Base-by-base conservation (phyloP, 2,888 invertebrate genomes). In the Perizoma flavofasciatum region DNA sequence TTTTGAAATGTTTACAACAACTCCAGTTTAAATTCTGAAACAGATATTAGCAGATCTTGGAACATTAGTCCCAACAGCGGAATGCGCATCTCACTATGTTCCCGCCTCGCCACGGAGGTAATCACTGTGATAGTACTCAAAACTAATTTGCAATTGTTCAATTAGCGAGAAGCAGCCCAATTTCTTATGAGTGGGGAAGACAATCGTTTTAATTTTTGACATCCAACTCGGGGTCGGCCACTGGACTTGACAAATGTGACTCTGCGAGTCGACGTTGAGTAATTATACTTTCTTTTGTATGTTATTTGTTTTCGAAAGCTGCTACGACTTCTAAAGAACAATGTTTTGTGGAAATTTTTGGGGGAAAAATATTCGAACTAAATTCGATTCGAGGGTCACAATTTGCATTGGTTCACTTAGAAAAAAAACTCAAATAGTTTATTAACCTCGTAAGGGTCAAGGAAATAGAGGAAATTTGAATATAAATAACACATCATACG, bases 161-260 rank as follows among this genome's bases (percentile, higher is more conserved):
- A 37, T 5, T 37, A 6, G 7, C 37, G 6, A 37, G 10, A 10
- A 48, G 11, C 35, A 48, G 10, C 10, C 48, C 11, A 48, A 48
- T 48, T 37, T 35, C 9, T 22, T 4, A 8, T 47, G 10, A 10
- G 49, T 49, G 45, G 5, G 37, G 32, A 46, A 47, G 39, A 58
- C 46, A 55, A 55, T 43, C 43, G 49, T 50, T 51, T 55, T 33
- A 55, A 50, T 58, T 62, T 58, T 62, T 55, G 51, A 62, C 50
- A 51, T 57, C 22, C 44, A 37, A 44, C 48, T 44, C 10, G 39
- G 7, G 43, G 45, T 46, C 55, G 40, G 45, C 47, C 49, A 40
- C 39, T 53, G 49, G 59, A 61, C 61, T 67, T 69, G 69, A 69
- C 69, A 66, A 69, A 67, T 69, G 69, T 54, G 61, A 63, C 61